These are phyloP conservation scores for Sander lucioperca DNA, from an alignment of 2,113 vertebrate genomes.

Conservation along the genomic window DNA sequence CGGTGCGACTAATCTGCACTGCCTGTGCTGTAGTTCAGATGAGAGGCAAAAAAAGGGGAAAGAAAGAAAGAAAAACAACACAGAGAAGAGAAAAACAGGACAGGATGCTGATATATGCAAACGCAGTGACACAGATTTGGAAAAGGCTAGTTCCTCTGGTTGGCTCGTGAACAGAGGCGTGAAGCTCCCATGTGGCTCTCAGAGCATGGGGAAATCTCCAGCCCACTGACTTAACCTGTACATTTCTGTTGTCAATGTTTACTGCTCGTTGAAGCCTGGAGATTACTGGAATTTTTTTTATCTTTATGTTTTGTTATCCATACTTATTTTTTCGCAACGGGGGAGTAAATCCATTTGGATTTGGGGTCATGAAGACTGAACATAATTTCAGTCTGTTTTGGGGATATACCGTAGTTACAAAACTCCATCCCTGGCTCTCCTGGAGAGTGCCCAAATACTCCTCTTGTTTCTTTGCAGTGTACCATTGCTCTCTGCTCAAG, in stretches of 20 bases:
- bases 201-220: conserved; percentile 87
- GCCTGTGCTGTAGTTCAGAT: conserved; percentile 84
- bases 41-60: conserved; percentile 4
- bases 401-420: conserved; percentile 67
- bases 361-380: conserved; percentile 82
- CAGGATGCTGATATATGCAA: conserved; percentile 97
- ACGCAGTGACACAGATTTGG: conserved; percentile 92
- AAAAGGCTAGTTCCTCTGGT: conserved; percentile 86
- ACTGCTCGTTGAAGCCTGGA: conserved; percentile 97
- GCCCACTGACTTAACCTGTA: conserved; percentile 96
- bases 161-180: conserved; percentile 90
- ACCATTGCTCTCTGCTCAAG: conserved; percentile 74
- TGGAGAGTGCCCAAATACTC: conserved; percentile 79
- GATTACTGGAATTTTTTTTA: conserved; percentile 93
- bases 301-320: conserved; percentile 76
- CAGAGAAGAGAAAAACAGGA: conserved; percentile 75
- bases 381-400: conserved; percentile 79
- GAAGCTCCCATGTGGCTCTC: conserved; percentile 92
- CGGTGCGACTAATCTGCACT: conserved; percentile 67
- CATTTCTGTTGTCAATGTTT: conserved; percentile 99
- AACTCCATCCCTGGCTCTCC: conserved; percentile 75
- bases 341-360: conserved; percentile 92
- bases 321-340: conserved; percentile 80
- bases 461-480: conserved; percentile 72
- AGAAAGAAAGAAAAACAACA: conserved; percentile 24